These are phyloP conservation scores for Muraenolepis orangiensis DNA, from an alignment of 2,797 vertebrate species.

Conservation along the genomic window DNA sequence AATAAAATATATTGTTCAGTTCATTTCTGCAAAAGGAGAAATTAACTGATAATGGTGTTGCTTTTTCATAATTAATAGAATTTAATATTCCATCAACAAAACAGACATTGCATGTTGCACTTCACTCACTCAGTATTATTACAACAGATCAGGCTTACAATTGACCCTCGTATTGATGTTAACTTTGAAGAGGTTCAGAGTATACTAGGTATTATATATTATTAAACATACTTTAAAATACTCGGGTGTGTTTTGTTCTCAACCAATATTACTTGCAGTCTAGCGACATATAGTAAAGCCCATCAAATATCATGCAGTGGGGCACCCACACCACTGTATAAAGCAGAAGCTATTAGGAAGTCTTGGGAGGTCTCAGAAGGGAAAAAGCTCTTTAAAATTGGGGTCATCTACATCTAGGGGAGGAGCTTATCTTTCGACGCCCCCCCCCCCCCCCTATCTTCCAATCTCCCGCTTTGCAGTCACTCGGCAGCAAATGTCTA, in stretches of 20 bases:
- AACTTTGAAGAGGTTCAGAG: background rate
- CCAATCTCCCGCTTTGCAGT: background rate
- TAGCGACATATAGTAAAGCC: constrained; percentile 53
- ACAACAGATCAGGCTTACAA: background rate
- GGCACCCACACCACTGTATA: constrained; percentile 52
- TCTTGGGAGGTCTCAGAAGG: constrained; percentile 64
- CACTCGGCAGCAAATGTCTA: constrained; percentile 24
- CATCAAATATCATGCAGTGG: constrained; percentile 61
- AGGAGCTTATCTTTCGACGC: constrained; percentile 32
- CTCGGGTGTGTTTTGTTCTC: background rate
- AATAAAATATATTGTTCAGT: no score
- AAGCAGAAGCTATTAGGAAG: constrained; percentile 60
- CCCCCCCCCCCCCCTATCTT: background rate
- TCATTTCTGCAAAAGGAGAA: no score
- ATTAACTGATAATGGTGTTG: no score
- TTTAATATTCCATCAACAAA: background rate
- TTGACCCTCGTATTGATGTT: background rate
- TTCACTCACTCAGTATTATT: background rate
- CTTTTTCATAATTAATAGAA: background rate
- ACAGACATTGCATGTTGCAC: background rate
- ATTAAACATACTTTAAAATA: background rate
- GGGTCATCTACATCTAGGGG: constrained; percentile 62
- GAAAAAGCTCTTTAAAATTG: constrained; percentile 62
- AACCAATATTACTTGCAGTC: constrained; percentile 54
- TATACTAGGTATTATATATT: background rate